Evolutionary conservation across 2,888 invertebrate species (phyloP).

Genomic region (Drosophila infuscata): DNA sequence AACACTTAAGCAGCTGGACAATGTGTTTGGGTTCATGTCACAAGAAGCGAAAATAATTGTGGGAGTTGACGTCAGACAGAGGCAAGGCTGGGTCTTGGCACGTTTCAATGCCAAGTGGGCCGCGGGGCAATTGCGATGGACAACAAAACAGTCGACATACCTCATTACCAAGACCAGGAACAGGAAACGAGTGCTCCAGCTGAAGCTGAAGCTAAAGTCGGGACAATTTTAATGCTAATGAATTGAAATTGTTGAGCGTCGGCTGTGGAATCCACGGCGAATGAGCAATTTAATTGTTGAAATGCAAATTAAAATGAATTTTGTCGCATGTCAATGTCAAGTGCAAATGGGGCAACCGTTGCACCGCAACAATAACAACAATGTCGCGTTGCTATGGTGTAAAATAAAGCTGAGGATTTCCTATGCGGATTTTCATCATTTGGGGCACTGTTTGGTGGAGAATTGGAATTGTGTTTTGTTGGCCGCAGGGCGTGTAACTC

Average conservation of each 20-base stretch:
- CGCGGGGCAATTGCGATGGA: constrained; percentile 46
- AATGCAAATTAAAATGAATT: constrained; percentile 49
- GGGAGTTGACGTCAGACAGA: constrained; percentile 36
- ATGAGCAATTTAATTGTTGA: constrained; percentile 70
- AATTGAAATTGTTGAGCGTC: constrained; percentile 66
- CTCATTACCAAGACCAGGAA: constrained; percentile 48
- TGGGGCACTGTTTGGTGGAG: constrained; percentile 1
- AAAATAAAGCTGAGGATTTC: constrained; percentile 55
- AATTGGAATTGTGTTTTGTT: constrained; percentile 31
- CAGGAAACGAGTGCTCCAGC: constrained; percentile 38
- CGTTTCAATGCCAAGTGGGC: constrained; percentile 62
- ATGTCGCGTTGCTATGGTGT: constrained; percentile 20
- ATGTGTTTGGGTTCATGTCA: constrained; percentile 42
- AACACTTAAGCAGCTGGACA: constrained; percentile 77
- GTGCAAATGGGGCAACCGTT: constrained; percentile 65
- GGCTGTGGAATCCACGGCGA: constrained; percentile 44
- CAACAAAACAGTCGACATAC: constrained; percentile 33
- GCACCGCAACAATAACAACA: constrained; percentile 41
- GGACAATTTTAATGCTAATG: constrained; percentile 69
- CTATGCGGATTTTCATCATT: constrained; percentile 33
- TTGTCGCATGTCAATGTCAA: constrained; percentile 72
- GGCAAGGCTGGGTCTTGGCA: constrained; percentile 23
- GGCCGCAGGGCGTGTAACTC: constrained; percentile 50
- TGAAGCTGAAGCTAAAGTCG: constrained; percentile 7
- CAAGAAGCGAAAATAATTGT: constrained; percentile 61